Evolutionary conservation across 1,140 invertebrate genomes (phyloP), one percentile per base, ranked within the genome.

Genomic region (Aphidius ervi): DNA sequence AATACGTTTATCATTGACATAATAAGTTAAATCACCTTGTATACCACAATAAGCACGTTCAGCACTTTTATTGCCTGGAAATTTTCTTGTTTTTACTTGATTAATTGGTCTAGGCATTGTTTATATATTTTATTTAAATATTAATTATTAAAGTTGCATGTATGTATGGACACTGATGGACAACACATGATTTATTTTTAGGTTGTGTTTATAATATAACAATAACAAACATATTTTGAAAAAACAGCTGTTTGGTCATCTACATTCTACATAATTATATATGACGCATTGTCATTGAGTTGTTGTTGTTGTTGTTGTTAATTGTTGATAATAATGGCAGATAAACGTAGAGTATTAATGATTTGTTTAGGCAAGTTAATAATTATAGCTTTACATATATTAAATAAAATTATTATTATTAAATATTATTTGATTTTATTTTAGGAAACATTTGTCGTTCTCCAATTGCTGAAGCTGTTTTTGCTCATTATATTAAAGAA

Each of bases 381-480:
- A 8, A 46, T 46, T 9, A 9, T 46, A 45, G 43, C 43, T 45
- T 1, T 6, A n/a, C n/a, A n/a, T n/a, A n/a, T 45, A 20, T 9
- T 16, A 52, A 4, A 52, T 40, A 37, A 16, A 20, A 52, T 16
- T 31, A 55, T 42, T 16, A 16, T 50, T 45, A 59, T 49, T n/a
- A n/a, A 16, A 16, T 16, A 16, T n/a, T 63, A 58, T 46, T 52
- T 55, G 48, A 52, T 54, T 47, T 58, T 39, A 57, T 8, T 8
- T 48, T 23, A 6, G 55, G 43, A 31, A 52, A 53, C 70, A 97
- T 95, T 66, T 97, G 94, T 75, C 85, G 95, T n/a, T 97, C 94
- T 9, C 94, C 95, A 6, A 96, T 96, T 64, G 94, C 94, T 20
- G 94, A 96, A 78, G 93, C 91, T 7, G 91, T 97, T 1, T 95